A percentile compares a stretch with the other conserved stretches of the same genome.
These are phyloP conservation scores for Eucera pruinosa DNA, from an alignment of 2,888 invertebrate species.

Conservation along the genomic window DNA sequence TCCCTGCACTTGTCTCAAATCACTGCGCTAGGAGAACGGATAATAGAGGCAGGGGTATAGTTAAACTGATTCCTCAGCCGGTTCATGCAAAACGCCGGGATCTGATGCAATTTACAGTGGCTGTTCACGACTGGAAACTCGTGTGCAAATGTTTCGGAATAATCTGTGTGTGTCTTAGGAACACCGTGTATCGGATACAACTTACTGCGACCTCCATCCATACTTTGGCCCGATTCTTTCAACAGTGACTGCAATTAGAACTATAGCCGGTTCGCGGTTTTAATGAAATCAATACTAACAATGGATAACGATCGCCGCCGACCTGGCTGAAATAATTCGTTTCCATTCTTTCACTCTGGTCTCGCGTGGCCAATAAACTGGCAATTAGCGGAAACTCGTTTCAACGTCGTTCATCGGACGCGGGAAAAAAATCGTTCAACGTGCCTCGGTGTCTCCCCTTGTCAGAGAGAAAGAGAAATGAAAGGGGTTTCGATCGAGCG, in stretches of 20 bases:
- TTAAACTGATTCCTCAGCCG: conserved; percentile 29
- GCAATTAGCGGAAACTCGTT: conserved; percentile 50
- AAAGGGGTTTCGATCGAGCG: background rate
- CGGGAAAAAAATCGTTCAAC: background rate
- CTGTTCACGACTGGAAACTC: conserved; percentile 16
- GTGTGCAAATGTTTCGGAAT: conserved; percentile 30
- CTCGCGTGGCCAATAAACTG: conserved; percentile 35
- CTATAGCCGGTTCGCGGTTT: conserved; percentile 51
- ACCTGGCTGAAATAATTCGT: conserved; percentile 53
- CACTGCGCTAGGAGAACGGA: background rate
- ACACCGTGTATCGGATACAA: conserved; percentile 5
- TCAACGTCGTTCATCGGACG: background rate
- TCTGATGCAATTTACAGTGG: conserved; percentile 26
- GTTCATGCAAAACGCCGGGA: conserved; percentile 30
- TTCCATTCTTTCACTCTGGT: conserved; percentile 16
- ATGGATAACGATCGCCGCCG: conserved; percentile 30
- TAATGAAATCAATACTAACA: conserved; percentile 69
- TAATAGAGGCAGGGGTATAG: background rate
- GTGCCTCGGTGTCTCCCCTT: background rate
- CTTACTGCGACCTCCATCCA: conserved; percentile 5
- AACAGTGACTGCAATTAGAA: conserved; percentile 35
- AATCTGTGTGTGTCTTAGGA: conserved; percentile 1
- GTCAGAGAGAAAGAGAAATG: background rate
- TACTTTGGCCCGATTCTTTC: conserved; percentile 49
- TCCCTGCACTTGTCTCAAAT: conserved; percentile 3